A percentile compares a stretch with the other conserved stretches of the same genome.
Conservation (phyloP, 2,113 vertebrate genomes). For the Propithecus coquereli region DNA sequence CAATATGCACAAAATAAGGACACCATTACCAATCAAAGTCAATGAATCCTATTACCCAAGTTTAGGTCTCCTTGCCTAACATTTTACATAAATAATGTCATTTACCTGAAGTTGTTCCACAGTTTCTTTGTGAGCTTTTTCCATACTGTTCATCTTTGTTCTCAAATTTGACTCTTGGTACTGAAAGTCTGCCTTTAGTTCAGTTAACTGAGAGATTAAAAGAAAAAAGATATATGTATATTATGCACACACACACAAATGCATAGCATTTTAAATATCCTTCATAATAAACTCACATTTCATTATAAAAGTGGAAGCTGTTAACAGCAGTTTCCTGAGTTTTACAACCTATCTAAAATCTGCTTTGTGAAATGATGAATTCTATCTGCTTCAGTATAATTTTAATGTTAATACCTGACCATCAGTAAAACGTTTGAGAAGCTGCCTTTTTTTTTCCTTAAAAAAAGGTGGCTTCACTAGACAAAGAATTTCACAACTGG, state of each 20-base stretch:
- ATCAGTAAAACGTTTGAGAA: not conserved
- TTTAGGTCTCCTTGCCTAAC: not conserved
- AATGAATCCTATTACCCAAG: not conserved
- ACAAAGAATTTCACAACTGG: not conserved
- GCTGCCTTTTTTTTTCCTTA: not conserved
- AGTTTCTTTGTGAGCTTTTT: constrained; percentile 97
- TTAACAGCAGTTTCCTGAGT: not conserved
- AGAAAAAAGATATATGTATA: not conserved
- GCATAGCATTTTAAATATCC: not conserved
- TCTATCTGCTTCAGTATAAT: not conserved
- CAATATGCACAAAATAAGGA: not conserved
- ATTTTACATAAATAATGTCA: not conserved
- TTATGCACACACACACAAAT: not conserved
- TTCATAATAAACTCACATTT: not conserved
- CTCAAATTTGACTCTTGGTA: constrained; percentile 98
- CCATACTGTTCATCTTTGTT: constrained; percentile 99
- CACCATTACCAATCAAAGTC: not conserved
- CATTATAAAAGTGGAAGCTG: not conserved
- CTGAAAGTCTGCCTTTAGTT: constrained; percentile 98
- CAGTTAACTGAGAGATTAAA: constrained; percentile 88
- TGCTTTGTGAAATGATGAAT: not conserved
- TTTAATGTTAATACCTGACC: not conserved
- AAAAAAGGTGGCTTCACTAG: not conserved
- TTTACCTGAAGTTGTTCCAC: constrained; percentile 96
- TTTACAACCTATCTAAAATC: not conserved